A percentile compares a stretch with the other conserved stretches of the same genome.
These are phyloP conservation scores for Penaeus chinensis DNA, from an alignment of 1,140 invertebrate species.

Conservation along the genomic window DNA sequence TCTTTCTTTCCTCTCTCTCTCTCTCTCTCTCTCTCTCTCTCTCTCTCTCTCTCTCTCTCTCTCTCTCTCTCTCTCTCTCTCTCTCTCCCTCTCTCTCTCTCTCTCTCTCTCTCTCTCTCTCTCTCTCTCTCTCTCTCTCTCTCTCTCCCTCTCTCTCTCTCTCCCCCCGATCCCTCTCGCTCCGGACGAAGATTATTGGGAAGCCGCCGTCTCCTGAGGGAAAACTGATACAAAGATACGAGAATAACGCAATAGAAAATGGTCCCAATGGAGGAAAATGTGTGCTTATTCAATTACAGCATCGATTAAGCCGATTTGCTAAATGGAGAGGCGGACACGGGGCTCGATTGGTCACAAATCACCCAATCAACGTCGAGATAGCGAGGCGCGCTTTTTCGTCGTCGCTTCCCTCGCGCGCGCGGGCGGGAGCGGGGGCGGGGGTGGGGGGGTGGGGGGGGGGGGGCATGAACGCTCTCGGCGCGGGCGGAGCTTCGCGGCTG, in stretches of 20 bases:
- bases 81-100: background rate
- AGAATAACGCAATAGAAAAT: constrained; percentile 48
- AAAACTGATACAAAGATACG: constrained; percentile 5
- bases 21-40: background rate
- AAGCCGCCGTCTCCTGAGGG: background rate
- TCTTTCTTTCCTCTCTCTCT: background rate
- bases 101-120: background rate
- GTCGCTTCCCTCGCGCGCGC: constrained; percentile 21
- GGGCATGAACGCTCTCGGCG: no score
- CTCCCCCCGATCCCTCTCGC: background rate
- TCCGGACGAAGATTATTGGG: constrained; percentile 3
- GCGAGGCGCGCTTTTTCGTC: background rate
- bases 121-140: background rate
- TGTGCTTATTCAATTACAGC: constrained; percentile 54
- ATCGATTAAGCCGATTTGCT: constrained; percentile 54
- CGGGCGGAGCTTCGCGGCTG: no score
- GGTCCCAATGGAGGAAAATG: constrained; percentile 30
- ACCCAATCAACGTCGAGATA: constrained; percentile 12
- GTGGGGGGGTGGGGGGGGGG: no score
- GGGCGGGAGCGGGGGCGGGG: background rate
- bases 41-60: background rate
- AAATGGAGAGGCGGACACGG: constrained; percentile 48
- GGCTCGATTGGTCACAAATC: constrained; percentile 32
- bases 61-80: background rate
- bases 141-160: background rate